phyloP scores from a whole-genome alignment of 1,140 invertebrate genomes.

The Lethrus apterus region DNA sequence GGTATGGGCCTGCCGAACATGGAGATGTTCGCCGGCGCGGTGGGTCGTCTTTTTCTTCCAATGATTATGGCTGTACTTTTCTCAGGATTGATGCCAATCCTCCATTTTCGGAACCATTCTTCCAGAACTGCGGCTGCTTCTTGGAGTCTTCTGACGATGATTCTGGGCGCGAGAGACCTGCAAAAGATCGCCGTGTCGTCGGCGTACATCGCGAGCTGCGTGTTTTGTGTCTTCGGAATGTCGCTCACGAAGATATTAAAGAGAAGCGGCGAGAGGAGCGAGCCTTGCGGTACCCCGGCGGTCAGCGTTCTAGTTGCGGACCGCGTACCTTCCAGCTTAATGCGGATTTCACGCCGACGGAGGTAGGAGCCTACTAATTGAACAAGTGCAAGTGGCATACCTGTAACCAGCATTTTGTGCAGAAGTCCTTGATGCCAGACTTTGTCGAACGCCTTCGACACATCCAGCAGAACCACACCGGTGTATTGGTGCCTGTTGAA shows the following conservation, averaged over 20 bases:
- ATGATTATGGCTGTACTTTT: slow-evolving; percentile 13
- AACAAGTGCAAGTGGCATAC: not conserved
- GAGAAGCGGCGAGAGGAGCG: slow-evolving; percentile 4
- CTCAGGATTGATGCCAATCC: slow-evolving; percentile 7
- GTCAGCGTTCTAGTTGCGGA: not conserved
- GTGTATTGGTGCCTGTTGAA: slow-evolving; percentile 23
- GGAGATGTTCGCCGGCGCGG: not conserved
- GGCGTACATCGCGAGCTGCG: slow-evolving; percentile 21
- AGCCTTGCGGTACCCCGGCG: slow-evolving; percentile 22
- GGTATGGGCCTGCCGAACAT: slow-evolving; percentile 9
- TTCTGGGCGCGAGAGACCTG: not conserved
- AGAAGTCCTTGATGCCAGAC: slow-evolving; percentile 29
- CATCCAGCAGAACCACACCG: slow-evolving; percentile 22
- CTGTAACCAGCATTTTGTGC: slow-evolving; percentile 18
- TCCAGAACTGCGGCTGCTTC: slow-evolving; percentile 1
- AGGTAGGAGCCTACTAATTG: slow-evolving; percentile 1
- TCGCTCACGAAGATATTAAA: slow-evolving; percentile 19
- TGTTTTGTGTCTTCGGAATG: slow-evolving; percentile 1
- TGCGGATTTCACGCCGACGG: not conserved
- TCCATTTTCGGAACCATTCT: slow-evolving; percentile 8
- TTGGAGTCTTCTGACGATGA: slow-evolving; percentile 7
- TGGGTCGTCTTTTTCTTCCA: not conserved
- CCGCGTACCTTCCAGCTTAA: not conserved
- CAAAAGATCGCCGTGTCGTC: slow-evolving; percentile 27
- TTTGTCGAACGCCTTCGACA: slow-evolving; percentile 32